Percentiles rank a stretch among this genome's conserved stretches.
Evolutionary conservation across 2,888 invertebrate species (phyloP).

Genomic region (Theretra japonica): DNA sequence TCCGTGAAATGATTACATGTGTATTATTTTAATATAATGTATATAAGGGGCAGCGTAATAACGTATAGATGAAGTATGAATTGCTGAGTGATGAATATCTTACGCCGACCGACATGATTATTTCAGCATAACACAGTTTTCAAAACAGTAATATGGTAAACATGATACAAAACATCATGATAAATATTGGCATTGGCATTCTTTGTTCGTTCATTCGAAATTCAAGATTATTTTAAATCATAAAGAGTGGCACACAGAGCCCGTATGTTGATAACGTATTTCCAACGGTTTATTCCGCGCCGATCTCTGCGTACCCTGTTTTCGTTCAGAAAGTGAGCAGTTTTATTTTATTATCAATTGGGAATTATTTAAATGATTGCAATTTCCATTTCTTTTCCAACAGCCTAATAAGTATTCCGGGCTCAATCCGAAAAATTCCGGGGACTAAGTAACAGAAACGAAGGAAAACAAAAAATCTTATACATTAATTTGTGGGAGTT

Average conservation of each 20-base stretch:
- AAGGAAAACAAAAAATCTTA: slow-evolving; percentile 15
- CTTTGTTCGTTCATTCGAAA: background rate
- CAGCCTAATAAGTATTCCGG: slow-evolving; percentile 24
- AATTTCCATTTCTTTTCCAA: slow-evolving; percentile 28
- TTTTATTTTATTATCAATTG: slow-evolving; percentile 27
- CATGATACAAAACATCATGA: background rate
- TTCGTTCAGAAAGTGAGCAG: slow-evolving; percentile 18
- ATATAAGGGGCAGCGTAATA: too few species aligned
- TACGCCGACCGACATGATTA: background rate
- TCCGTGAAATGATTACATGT: background rate
- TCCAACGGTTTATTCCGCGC: slow-evolving; percentile 11
- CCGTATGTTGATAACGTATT: slow-evolving; percentile 19
- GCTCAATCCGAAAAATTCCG: slow-evolving; percentile 9
- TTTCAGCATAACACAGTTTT: background rate
- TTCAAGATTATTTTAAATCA: slow-evolving; percentile 13
- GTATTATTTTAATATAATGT: background rate
- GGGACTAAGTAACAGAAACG: background rate
- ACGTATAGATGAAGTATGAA: too few species aligned
- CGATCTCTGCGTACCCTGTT: background rate
- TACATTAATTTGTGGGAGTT: background rate
- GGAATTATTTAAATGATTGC: slow-evolving; percentile 28
- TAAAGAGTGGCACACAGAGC: background rate
- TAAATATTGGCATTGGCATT: background rate
- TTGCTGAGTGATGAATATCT: too few species aligned
- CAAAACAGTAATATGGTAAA: background rate